Conservation (phyloP, 2,888 invertebrate genomes). For the Polydesmus complanatus region DNA sequence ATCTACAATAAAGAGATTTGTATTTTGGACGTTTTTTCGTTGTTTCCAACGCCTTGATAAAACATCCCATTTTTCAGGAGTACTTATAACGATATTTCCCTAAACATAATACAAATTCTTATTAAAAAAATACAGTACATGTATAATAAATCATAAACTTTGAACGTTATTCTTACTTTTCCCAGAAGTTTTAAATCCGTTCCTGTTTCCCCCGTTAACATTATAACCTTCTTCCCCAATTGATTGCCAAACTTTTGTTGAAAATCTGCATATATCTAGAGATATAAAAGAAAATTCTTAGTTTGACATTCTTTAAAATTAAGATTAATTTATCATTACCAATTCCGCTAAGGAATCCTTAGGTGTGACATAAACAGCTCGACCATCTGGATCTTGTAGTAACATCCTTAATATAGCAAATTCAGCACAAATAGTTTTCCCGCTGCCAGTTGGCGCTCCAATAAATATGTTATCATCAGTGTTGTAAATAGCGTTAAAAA, state of each 20-base stretch:
- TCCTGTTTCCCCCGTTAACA: slow-evolving; percentile 91
- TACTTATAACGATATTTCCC: slow-evolving; percentile 90
- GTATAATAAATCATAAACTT: slow-evolving; percentile 4
- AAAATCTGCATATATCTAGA: slow-evolving; percentile 71
- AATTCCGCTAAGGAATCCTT: slow-evolving; percentile 61
- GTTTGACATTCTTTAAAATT: slow-evolving; percentile 23
- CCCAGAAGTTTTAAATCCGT: slow-evolving; percentile 81
- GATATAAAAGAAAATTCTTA: slow-evolving; percentile 31
- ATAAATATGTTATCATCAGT: slow-evolving; percentile 96
- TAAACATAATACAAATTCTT: slow-evolving; percentile 37
- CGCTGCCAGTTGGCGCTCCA: slow-evolving; percentile 77
- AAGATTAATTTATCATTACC: slow-evolving; percentile 23
- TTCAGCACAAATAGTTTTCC: slow-evolving; percentile 87
- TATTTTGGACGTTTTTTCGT: slow-evolving; percentile 92
- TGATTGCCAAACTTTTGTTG: slow-evolving; percentile 56
- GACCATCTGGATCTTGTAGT: slow-evolving; percentile 47
- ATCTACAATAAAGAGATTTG: slow-evolving; percentile 90
- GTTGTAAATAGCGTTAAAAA: slow-evolving; percentile 96
- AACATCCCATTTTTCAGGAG: slow-evolving; percentile 98
- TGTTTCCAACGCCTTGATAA: slow-evolving; percentile 97
- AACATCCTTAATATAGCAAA: slow-evolving; percentile 84
- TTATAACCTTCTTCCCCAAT: slow-evolving; percentile 63
- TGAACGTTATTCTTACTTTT: slow-evolving; percentile 27
- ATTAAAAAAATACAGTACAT: slow-evolving; percentile 18
- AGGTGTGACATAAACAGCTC: slow-evolving; percentile 88